Evolutionary conservation across 2,113 vertebrate species (phyloP).

Genomic region (Athene cunicularia): DNA sequence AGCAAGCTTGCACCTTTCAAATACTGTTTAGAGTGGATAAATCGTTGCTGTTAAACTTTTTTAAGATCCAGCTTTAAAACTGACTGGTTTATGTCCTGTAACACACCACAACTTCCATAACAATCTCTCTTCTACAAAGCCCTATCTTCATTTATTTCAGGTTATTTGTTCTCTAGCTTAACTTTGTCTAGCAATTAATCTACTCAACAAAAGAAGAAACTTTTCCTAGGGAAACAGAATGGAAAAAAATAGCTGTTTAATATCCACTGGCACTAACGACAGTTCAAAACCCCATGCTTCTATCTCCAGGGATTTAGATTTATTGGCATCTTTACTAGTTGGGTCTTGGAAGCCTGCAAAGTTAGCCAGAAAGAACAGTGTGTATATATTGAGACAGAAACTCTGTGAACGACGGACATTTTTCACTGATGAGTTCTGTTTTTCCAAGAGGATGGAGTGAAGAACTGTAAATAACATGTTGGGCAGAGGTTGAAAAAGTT

Average conservation of each 20-base stretch:
- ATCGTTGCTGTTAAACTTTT: not conserved
- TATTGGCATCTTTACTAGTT: constrained; percentile 62
- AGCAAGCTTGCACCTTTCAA: not conserved
- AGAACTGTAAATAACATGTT: constrained; percentile 66
- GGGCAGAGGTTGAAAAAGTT: constrained; percentile 66
- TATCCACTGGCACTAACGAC: constrained; percentile 27
- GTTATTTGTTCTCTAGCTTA: not conserved
- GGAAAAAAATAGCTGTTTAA: constrained; percentile 42
- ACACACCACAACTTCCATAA: not conserved
- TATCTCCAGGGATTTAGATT: constrained; percentile 47
- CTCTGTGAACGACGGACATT: constrained; percentile 42
- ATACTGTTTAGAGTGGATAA: not conserved
- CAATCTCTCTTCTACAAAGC: not conserved
- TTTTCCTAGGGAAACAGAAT: constrained; percentile 40
- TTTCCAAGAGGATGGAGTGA: constrained; percentile 58
- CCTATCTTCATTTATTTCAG: not conserved
- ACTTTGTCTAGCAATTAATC: constrained; percentile 16
- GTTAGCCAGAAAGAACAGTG: constrained; percentile 19
- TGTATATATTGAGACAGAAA: constrained; percentile 55
- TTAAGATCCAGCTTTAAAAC: not conserved
- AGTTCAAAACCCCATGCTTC: not conserved
- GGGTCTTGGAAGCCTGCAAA: constrained; percentile 32
- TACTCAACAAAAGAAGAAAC: constrained; percentile 18
- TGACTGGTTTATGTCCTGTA: not conserved
- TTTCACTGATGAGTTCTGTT: constrained; percentile 70